Conservation (phyloP, 2,888 invertebrate species). For the Himalopsyche anomala region DNA sequence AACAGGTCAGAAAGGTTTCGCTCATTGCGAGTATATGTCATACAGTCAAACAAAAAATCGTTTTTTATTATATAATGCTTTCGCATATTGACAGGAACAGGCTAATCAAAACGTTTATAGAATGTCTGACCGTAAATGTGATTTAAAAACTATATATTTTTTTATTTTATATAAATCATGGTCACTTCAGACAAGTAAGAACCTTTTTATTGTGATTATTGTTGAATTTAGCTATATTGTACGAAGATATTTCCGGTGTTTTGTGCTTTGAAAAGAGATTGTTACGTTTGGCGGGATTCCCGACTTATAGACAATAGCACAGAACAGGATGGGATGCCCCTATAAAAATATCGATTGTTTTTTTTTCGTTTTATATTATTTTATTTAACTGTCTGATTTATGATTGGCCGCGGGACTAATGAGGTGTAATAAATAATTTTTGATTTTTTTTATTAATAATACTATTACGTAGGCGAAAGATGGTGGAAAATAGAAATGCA, state of each 20-base stretch:
- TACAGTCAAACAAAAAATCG: too few relatives aligned
- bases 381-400: not conserved
- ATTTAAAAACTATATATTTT: too few relatives aligned
- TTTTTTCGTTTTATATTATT: not conserved
- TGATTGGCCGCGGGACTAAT: slow-evolving; percentile 14
- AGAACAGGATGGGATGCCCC: slow-evolving; percentile 1
- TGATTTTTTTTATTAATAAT: not conserved
- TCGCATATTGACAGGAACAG: too few relatives aligned
- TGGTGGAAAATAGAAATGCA: too few relatives aligned
- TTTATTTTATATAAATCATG: not conserved
- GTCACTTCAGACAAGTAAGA: not conserved
- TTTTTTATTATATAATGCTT: too few relatives aligned
- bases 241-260: slow-evolving; percentile 2
- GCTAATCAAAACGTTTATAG: too few relatives aligned
- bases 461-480: not conserved
- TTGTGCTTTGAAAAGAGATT: not conserved
- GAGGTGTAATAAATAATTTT: not conserved
- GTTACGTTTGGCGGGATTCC: slow-evolving; percentile 10
- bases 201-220: slow-evolving; percentile 31
- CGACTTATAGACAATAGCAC: not conserved
- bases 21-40: too few relatives aligned
- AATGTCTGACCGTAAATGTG: too few relatives aligned
- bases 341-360: slow-evolving; percentile 5
- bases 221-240: slow-evolving; percentile 12
- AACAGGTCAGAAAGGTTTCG: too few relatives aligned